Base-by-base conservation (phyloP, 2,888 invertebrate genomes). In the Parnassius orleans region DNA sequence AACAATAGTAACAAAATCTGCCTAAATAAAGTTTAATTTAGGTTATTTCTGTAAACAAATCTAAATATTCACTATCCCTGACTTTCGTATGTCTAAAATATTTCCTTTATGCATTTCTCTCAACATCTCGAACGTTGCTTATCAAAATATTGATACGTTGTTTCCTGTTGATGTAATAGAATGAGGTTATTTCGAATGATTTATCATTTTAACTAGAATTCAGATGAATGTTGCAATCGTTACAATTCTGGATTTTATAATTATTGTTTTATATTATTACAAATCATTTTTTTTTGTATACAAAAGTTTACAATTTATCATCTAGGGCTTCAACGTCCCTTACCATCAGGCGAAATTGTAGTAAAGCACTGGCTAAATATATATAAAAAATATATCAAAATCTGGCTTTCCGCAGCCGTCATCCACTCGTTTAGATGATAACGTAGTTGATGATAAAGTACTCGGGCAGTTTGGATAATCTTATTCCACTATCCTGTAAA, bases 91-190 rank as follows among this genome's bases (percentile, higher is more conserved):
- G 19, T 48, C 56, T 42, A 63, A 59, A 57, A 60, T 57, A 60
- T 43, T 53, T 43, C 48, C n/a, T 53, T 52, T 53, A 33, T 60
- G 52, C 63, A 63, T 63, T 63, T 63, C 63, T 63, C 63, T 46
- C 53, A 42, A 15, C 52, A 61, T 46, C 46, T 54, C 52, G 47
- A 53, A 43, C 56, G 53, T 56, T 63, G 51, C 60, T 57, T 64
- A 58, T 68, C 59, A 61, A 65, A 65, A 68, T 68, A 69, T 69
- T 68, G 68, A 66, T 64, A 60, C 24, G 41, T 24, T 60, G 57
- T 33, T 65, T 68, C 65, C 68, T 64, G 66, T 57, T 66, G 57
- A 64, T 47, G 41, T 53, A 58, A 57, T 61, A 61, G 50, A 63
- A 56, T 56, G 52, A 48, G 56, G 59, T 60, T 63, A 56, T 63